Conservation (phyloP, 2,113 vertebrate genomes). For the Echinops telfairi region DNA sequence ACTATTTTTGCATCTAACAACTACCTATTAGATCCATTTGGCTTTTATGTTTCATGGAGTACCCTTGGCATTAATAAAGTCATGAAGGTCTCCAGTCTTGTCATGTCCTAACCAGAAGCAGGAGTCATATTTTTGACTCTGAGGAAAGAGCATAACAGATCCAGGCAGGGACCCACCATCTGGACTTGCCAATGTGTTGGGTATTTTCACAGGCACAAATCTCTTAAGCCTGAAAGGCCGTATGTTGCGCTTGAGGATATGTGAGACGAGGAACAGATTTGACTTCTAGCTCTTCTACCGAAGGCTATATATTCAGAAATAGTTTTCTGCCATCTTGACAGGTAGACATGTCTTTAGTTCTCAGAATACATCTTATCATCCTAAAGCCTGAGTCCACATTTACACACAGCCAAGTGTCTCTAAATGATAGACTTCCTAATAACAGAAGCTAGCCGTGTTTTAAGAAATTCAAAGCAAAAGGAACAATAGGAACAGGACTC, state of each 20-base stretch:
- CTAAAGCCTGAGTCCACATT: neutral
- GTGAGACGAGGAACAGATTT: conserved; percentile 1
- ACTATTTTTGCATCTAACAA: neutral
- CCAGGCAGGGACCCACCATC: neutral
- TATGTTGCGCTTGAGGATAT: conserved; percentile 25
- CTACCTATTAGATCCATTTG: neutral
- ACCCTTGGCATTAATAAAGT: neutral
- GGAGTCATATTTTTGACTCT: neutral
- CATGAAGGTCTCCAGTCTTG: neutral
- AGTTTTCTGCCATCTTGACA: neutral
- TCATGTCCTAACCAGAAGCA: neutral
- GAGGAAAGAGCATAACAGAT: neutral
- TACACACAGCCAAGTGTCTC: conserved; percentile 42
- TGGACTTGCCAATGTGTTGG: neutral
- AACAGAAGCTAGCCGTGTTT: neutral
- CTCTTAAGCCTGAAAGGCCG: neutral
- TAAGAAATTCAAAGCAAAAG: conserved; percentile 28
- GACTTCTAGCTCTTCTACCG: conserved; percentile 22
- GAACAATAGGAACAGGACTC: neutral
- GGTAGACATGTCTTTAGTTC: neutral
- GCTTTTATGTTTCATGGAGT: neutral
- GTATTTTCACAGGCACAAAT: neutral
- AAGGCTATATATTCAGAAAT: neutral
- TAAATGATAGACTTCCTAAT: conserved; percentile 38
- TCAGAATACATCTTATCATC: conserved; percentile 22